These are phyloP conservation scores for Clitarchus hookeri DNA, from an alignment of 2,888 invertebrate genomes.

Conservation along the genomic window DNA sequence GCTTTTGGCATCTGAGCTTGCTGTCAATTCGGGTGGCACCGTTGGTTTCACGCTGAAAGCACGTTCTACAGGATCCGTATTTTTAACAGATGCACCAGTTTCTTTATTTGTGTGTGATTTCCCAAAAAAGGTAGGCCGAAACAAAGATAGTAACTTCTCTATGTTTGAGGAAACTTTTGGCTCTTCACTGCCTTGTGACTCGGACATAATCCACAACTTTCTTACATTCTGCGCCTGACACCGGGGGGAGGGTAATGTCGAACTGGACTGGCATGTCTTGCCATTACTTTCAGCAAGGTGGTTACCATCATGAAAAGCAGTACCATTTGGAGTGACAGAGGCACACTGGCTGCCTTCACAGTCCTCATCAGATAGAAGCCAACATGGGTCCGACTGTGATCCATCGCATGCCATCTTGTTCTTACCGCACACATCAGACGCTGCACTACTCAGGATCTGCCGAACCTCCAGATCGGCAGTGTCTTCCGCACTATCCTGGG, in stretches of 20 bases:
- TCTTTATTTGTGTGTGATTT: not conserved
- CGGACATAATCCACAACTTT: not conserved
- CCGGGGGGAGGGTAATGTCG: not conserved
- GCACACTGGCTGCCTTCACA: not conserved
- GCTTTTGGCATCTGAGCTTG: not conserved
- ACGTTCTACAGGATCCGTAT: not conserved
- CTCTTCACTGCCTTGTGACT: not conserved
- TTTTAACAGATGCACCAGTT: not conserved
- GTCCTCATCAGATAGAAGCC: not conserved
- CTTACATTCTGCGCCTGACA: not conserved
- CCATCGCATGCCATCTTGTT: not conserved
- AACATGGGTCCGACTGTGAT: not conserved
- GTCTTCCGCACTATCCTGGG: slow-evolving; percentile 12
- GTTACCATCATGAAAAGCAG: not conserved
- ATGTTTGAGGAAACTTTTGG: slow-evolving; percentile 15
- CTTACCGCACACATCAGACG: not conserved
- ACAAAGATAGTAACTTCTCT: slow-evolving; percentile 10
- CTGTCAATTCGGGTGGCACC: not conserved
- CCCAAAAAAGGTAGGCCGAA: slow-evolving; percentile 11
- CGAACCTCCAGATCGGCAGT: slow-evolving; percentile 33
- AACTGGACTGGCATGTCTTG: not conserved
- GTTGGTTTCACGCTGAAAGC: not conserved
- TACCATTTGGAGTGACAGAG: not conserved
- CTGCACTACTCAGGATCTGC: slow-evolving; percentile 28
- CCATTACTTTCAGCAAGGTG: not conserved